Evolutionary conservation across 2,888 invertebrate genomes (phyloP).

Genomic region (Netelia inedita): DNA sequence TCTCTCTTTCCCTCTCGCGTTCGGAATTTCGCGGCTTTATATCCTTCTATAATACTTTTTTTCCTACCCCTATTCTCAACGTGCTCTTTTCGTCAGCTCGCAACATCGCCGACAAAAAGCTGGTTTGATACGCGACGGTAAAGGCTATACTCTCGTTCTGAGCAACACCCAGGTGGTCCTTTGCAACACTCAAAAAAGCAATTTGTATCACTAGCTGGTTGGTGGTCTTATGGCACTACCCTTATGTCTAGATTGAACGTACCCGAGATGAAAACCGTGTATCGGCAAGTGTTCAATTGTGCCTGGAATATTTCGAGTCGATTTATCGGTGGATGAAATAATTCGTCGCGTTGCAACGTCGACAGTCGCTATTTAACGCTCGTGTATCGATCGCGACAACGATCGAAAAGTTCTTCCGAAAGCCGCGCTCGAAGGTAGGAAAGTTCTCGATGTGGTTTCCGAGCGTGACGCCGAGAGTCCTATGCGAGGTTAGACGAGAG

Average conservation of each 20-base stretch:
- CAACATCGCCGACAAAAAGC: neutral
- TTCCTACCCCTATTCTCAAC: neutral
- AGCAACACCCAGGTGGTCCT: neutral
- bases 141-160: neutral
- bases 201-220: too few relatives aligned
- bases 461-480: conserved; percentile 43
- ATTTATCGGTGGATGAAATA: too few relatives aligned
- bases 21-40: conserved; percentile 61
- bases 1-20: conserved; percentile 9
- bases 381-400: too few relatives aligned
- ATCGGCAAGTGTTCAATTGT: too few relatives aligned
- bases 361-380: too few relatives aligned
- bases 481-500: conserved; percentile 21
- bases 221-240: too few relatives aligned
- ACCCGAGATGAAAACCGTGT: too few relatives aligned
- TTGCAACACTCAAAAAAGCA: too few relatives aligned
- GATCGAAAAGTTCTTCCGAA: conserved; percentile 52
- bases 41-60: conserved; percentile 25
- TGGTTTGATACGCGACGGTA: neutral
- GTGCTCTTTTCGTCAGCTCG: neutral
- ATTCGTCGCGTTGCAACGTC: too few relatives aligned
- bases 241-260: too few relatives aligned
- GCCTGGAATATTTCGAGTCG: too few relatives aligned
- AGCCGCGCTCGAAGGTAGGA: conserved; percentile 66
- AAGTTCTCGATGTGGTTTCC: conserved; percentile 52